phyloP scores from a whole-genome alignment of 2,113 vertebrate genomes.

The Chaetura pelagica region DNA sequence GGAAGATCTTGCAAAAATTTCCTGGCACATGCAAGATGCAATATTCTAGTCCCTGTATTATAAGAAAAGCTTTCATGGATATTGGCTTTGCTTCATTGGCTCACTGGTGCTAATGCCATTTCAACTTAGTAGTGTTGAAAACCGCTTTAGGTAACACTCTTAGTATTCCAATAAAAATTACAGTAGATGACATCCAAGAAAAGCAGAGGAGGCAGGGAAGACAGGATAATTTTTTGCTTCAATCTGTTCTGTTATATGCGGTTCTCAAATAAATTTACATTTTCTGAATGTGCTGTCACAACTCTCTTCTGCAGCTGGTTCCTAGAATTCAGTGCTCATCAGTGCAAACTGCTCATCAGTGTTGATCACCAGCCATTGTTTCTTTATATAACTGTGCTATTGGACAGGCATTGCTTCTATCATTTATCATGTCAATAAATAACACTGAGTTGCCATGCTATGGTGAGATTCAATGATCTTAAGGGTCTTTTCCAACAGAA shows the following conservation, averaged over 20 bases:
- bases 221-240: not conserved
- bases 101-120: constrained; percentile 3
- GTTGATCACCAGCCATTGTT: not conserved
- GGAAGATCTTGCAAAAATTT: constrained; percentile 44
- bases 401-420: not conserved
- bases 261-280: not conserved
- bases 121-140: constrained; percentile 11
- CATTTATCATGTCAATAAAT: not conserved
- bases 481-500: not conserved
- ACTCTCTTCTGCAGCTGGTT: constrained; percentile 13
- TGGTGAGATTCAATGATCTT: not conserved
- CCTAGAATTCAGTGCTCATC: constrained; percentile 12
- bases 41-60: not conserved
- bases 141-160: not conserved
- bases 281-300: not conserved
- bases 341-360: not conserved
- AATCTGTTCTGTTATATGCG: not conserved
- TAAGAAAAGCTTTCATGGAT: not conserved
- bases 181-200: constrained; percentile 1
- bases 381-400: not conserved
- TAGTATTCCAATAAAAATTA: constrained; percentile 20
- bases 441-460: not conserved
- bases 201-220: not conserved
- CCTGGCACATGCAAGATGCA: not conserved
- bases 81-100: not conserved